Percentiles rank a stretch among this genome's conserved stretches.
These are phyloP conservation scores for Drosophila nigricruria DNA, from an alignment of 2,888 invertebrate species.

Conservation along the genomic window DNA sequence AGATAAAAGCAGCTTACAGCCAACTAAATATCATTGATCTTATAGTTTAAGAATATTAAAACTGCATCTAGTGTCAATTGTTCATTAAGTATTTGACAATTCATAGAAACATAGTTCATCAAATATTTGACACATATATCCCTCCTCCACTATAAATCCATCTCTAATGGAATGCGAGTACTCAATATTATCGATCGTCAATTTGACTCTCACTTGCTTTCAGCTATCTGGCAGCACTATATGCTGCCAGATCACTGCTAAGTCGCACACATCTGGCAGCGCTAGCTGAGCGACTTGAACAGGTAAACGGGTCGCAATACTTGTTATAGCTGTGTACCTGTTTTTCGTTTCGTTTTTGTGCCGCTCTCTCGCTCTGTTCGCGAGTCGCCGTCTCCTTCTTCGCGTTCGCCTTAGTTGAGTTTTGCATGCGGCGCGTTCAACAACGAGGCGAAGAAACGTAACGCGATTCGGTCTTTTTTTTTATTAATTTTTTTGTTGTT, in stretches of 20 bases:
- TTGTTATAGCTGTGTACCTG: conserved; percentile 59
- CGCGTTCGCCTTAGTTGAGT: conserved; percentile 51
- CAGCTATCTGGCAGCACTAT: not conserved
- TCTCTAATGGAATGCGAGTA: not conserved
- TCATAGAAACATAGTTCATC: not conserved
- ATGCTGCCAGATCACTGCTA: conserved; percentile 28
- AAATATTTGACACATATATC: not conserved
- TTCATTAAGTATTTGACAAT: not conserved
- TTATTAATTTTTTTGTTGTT: conserved; percentile 16
- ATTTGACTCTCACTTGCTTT: not conserved
- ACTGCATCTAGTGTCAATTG: too few species aligned
- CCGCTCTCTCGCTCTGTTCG: conserved; percentile 36
- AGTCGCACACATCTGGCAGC: conserved; percentile 31
- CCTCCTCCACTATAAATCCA: not conserved
- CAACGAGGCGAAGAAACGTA: conserved; percentile 38
- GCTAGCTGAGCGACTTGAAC: conserved; percentile 18
- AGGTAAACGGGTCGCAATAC: conserved; percentile 56
- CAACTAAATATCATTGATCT: not conserved
- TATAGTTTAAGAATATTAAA: too few species aligned
- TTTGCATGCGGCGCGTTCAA: conserved; percentile 65
- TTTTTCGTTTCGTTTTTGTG: conserved; percentile 37
- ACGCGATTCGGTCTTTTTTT: conserved; percentile 36
- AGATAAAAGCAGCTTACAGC: not conserved
- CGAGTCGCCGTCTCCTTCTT: conserved; percentile 20
- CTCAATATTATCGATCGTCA: not conserved